Conservation (phyloP, 2,797 vertebrate species). For the Schizopygopsis malacanthus region DNA sequence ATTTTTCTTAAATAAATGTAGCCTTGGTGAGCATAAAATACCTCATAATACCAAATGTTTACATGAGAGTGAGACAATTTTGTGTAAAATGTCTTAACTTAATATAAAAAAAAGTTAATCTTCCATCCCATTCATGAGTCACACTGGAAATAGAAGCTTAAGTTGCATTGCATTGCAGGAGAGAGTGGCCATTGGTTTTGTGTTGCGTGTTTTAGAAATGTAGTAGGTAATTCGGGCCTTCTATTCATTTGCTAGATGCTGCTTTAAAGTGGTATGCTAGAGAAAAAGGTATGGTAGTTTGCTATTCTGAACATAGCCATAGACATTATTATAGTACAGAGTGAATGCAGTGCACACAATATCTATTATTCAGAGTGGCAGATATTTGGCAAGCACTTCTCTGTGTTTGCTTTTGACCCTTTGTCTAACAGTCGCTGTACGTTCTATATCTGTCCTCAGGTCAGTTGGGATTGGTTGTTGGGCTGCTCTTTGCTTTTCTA, state of each 20-base stretch:
- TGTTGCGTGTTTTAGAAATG: background rate
- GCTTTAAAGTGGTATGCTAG: background rate
- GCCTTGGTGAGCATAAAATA: background rate
- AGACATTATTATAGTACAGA: constrained; percentile 25
- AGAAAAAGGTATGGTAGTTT: background rate
- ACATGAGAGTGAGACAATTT: background rate
- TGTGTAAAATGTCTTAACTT: background rate
- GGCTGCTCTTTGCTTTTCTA: constrained; percentile 82
- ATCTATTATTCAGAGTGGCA: constrained; percentile 33
- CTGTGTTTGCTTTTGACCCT: constrained; percentile 50
- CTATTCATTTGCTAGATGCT: background rate
- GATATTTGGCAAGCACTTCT: constrained; percentile 26
- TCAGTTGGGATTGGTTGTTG: constrained; percentile 73
- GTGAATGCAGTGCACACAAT: constrained; percentile 11
- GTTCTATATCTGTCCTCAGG: constrained; percentile 71
- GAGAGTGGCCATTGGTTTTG: background rate
- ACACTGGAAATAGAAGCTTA: background rate
- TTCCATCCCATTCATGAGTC: background rate
- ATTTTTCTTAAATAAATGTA: background rate
- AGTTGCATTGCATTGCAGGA: background rate
- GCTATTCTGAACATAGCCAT: background rate
- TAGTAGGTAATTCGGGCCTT: background rate
- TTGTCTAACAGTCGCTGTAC: constrained; percentile 40
- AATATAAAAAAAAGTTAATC: background rate
- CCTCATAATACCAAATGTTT: background rate